These are phyloP conservation scores for Alauda arvensis DNA, from an alignment of 2,797 vertebrate species.

Conservation along the genomic window DNA sequence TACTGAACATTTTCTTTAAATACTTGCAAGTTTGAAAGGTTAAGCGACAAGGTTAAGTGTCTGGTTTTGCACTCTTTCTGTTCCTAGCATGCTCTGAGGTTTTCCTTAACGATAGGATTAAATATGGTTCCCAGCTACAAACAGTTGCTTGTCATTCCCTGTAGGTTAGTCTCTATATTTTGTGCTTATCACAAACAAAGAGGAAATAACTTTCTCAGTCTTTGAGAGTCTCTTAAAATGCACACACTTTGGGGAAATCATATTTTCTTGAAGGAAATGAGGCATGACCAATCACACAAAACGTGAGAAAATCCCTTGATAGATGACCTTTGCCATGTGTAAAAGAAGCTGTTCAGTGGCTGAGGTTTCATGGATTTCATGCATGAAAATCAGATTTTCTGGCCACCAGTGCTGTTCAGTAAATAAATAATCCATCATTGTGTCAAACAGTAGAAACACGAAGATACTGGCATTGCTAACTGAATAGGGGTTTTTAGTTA, in stretches of 20 bases:
- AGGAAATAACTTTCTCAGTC: slow-evolving; percentile 74
- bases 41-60: slow-evolving; percentile 67
- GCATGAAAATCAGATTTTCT: slow-evolving; percentile 87
- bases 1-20: slow-evolving; percentile 41
- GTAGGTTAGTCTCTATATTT: slow-evolving; percentile 63
- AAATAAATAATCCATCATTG: slow-evolving; percentile 89
- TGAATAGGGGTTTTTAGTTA: slow-evolving; percentile 64
- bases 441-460: slow-evolving; percentile 76
- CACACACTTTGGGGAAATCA: slow-evolving; percentile 74
- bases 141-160: slow-evolving; percentile 47
- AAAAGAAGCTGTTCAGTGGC: slow-evolving; percentile 77
- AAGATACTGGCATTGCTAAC: slow-evolving; percentile 62
- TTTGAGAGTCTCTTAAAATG: slow-evolving; percentile 70
- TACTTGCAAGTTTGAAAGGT: slow-evolving; percentile 54
- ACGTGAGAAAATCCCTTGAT: slow-evolving; percentile 81
- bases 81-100: slow-evolving; percentile 37
- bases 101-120: slow-evolving; percentile 71
- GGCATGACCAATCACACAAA: slow-evolving; percentile 86
- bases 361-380: slow-evolving; percentile 82
- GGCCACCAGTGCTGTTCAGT: slow-evolving; percentile 79
- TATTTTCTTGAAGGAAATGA: slow-evolving; percentile 85
- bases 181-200: slow-evolving; percentile 67
- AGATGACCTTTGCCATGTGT: slow-evolving; percentile 81
- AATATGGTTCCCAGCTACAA: slow-evolving; percentile 67
- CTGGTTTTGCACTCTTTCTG: slow-evolving; percentile 57